Base-by-base conservation (phyloP, 2,113 vertebrate species). In the Myanophis thanlyinensis region DNA sequence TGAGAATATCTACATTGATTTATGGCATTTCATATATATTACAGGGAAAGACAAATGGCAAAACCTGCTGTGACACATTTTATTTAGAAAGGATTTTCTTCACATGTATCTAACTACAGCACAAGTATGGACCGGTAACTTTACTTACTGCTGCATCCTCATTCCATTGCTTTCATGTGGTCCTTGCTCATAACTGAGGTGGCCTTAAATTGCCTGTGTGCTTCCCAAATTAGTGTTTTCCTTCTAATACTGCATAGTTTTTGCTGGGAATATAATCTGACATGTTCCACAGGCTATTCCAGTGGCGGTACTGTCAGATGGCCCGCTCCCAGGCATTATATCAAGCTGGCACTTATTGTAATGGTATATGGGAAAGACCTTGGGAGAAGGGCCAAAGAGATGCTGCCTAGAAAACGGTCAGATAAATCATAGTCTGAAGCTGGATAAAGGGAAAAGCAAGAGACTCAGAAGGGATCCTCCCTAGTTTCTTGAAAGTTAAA, bases 11-110 rank as follows among this genome's bases (percentile, higher is more conserved):
- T n/a, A n/a, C n/a, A n/a, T n/a, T 91, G 91, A 93, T 88, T 87
- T 94, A 95, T 94, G 44, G 92, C 88, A 80, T 90, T 51, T 59
- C 91, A 52, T 86, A 56, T 94, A 90, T 92, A 95, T 89, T 40
- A 93, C 25, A 35, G 93, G 92, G 90, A 92, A 93, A 93, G 89
- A 89, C 49, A 87, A 93, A 89, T 35, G 30, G 46, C 30, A 90
- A 52, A 90, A 54, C 18, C 5, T 49, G 5, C 35, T 73, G 35
- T 30, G 40, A 35, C 35, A n/a, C 25, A 84, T 95, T 93, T 91
- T 91, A 62, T 62, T 73, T 73, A 73, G 67, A 35, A 73, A n/a
- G n/a, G 15, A 18, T 40, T 80, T 80, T 40, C 67, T 20, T 80
- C 67, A 40, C n/a, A 22, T 80, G 18, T 80, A 80, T 80, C 35